phyloP scores from a whole-genome alignment of 2,888 invertebrate species.

The Drosophila buzzatii region DNA sequence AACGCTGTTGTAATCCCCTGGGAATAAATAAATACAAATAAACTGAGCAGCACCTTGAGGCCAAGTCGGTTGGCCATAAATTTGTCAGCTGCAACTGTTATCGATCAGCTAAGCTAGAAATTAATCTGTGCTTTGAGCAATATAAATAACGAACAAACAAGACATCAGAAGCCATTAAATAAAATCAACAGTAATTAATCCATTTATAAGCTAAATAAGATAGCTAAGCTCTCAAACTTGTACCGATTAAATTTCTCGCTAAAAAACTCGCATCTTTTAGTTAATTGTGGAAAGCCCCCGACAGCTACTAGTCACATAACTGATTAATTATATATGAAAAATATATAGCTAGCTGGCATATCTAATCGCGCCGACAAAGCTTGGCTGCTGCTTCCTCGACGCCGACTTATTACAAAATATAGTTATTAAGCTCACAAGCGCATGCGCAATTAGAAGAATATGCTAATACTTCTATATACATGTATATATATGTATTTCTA shows the following conservation, averaged over 20 bases:
- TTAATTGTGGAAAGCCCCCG: slow-evolving; percentile 46
- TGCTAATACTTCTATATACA: slow-evolving; percentile 21
- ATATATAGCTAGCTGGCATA: slow-evolving; percentile 35
- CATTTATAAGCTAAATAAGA: slow-evolving; percentile 34
- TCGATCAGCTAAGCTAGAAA: slow-evolving; percentile 28
- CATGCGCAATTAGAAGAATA: slow-evolving; percentile 57
- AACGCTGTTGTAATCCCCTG: slow-evolving; percentile 41
- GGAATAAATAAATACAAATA: slow-evolving; percentile 6
- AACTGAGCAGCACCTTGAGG: slow-evolving; percentile 7
- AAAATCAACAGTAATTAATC: slow-evolving; percentile 35
- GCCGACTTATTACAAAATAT: slow-evolving; percentile 56
- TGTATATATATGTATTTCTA: neutral
- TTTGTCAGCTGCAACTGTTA: slow-evolving; percentile 31
- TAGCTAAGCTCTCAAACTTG: slow-evolving; percentile 29
- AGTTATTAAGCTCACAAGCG: slow-evolving; percentile 69
- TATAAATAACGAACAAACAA: slow-evolving; percentile 16
- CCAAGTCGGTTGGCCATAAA: slow-evolving; percentile 6
- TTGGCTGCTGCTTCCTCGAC: slow-evolving; percentile 42
- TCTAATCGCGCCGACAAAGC: slow-evolving; percentile 55
- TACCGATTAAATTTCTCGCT: slow-evolving; percentile 11
- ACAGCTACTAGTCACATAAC: slow-evolving; percentile 10
- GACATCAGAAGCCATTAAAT: slow-evolving; percentile 1
- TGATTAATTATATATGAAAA: slow-evolving; percentile 39
- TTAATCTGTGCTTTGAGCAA: slow-evolving; percentile 16
- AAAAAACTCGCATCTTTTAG: slow-evolving; percentile 18